These are phyloP conservation scores for Microplitis demolitor DNA, from an alignment of 1,140 invertebrate species.

Conservation along the genomic window DNA sequence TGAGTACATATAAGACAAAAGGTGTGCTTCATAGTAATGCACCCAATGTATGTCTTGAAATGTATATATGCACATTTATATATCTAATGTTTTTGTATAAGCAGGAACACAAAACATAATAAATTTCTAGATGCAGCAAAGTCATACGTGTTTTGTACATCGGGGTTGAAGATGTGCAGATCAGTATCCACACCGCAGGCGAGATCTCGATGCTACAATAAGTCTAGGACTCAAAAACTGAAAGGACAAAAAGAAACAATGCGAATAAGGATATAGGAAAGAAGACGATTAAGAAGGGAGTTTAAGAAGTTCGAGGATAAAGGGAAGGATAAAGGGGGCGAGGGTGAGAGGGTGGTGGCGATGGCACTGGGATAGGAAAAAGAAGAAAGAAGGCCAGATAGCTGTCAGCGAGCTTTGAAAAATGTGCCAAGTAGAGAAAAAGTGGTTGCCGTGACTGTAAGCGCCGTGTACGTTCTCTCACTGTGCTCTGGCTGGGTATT, in stretches of 20 bases:
- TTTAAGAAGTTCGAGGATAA: slow-evolving; percentile 12
- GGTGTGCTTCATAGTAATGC: not conserved
- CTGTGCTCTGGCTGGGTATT: not conserved
- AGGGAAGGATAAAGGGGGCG: slow-evolving; percentile 23
- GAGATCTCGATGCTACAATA: slow-evolving; percentile 16
- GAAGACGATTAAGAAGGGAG: slow-evolving; percentile 29
- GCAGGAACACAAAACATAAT: too few relatives aligned
- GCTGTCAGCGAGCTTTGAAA: slow-evolving; percentile 54
- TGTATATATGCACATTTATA: too few relatives aligned
- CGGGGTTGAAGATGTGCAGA: not conserved
- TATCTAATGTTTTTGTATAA: too few relatives aligned
- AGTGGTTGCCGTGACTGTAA: slow-evolving; percentile 44
- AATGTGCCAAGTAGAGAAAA: slow-evolving; percentile 55
- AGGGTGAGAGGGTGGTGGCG: not conserved
- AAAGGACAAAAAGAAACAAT: not conserved
- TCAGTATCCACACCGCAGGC: slow-evolving; percentile 19
- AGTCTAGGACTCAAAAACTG: not conserved
- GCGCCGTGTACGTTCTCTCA: slow-evolving; percentile 38
- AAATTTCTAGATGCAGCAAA: too few relatives aligned
- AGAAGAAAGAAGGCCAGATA: slow-evolving; percentile 41
- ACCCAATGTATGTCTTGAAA: too few relatives aligned
- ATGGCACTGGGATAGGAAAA: not conserved
- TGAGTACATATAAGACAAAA: not conserved
- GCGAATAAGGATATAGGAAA: not conserved
- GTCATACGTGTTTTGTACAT: not conserved